Conservation (phyloP, 2,797 vertebrate genomes). For the Eidolon dupreanum region DNA sequence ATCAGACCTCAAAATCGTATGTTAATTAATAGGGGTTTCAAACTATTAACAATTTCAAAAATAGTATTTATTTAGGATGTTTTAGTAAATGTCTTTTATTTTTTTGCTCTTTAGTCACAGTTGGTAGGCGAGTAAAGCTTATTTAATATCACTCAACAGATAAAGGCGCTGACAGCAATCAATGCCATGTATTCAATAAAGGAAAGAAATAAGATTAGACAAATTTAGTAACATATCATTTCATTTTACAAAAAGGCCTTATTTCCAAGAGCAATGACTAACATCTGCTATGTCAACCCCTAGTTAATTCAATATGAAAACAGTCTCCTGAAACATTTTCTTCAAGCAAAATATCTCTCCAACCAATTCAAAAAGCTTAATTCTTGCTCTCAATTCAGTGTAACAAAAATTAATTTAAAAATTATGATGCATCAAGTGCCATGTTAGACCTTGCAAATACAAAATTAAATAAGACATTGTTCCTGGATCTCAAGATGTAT, state of each 20-base stretch:
- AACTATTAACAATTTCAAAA: not conserved
- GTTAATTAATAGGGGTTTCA: not conserved
- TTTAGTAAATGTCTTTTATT: not conserved
- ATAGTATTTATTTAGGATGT: not conserved
- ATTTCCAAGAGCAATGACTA: not conserved
- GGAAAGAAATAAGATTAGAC: not conserved
- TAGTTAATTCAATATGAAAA: conserved; percentile 9
- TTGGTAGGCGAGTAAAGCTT: not conserved
- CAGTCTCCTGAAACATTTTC: not conserved
- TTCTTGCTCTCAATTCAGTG: not conserved
- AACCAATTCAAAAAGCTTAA: not conserved
- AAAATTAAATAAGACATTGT: not conserved
- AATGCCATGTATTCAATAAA: not conserved
- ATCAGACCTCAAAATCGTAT: not conserved
- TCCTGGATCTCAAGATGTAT: not conserved
- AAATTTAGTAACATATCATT: not conserved
- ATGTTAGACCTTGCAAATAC: not conserved
- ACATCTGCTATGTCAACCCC: not conserved
- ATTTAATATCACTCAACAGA: not conserved
- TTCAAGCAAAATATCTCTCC: not conserved
- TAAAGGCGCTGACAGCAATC: not conserved
- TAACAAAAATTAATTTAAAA: not conserved
- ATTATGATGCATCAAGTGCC: not conserved
- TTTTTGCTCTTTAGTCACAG: not conserved
- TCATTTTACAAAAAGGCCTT: not conserved